A percentile compares a stretch with the other conserved stretches of the same genome.
phyloP scores from a whole-genome alignment of 2,888 invertebrate species.

The Colostygia pectinataria region DNA sequence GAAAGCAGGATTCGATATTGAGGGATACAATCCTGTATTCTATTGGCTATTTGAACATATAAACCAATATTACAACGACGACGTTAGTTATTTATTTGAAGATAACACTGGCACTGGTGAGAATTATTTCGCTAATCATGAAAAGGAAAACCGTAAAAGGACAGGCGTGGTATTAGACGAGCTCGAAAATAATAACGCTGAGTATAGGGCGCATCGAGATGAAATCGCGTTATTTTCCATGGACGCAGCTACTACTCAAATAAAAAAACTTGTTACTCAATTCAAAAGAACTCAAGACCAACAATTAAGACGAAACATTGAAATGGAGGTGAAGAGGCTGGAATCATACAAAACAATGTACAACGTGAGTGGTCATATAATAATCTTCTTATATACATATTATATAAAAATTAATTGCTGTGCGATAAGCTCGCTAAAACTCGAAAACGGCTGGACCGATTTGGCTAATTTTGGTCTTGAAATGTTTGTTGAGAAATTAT shows the following conservation, averaged over 20 bases:
- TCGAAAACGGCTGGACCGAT: too few species aligned
- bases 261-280: constrained; percentile 35
- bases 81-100: constrained; percentile 31
- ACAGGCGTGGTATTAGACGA: constrained; percentile 49
- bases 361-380: constrained; percentile 49
- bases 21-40: constrained; percentile 42
- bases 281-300: constrained; percentile 22
- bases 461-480: too few species aligned
- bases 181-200: constrained; percentile 16
- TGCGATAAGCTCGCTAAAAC: too few species aligned
- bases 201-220: constrained; percentile 19
- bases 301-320: constrained; percentile 11
- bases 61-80: constrained; percentile 26
- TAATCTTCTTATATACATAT: too few species aligned
- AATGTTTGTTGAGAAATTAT: too few species aligned
- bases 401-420: too few species aligned
- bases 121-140: constrained; percentile 32
- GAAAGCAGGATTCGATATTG: not conserved
- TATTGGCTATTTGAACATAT: constrained; percentile 58
- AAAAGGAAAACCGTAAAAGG: constrained; percentile 41
- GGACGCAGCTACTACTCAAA: constrained; percentile 33
- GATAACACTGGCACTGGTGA: constrained; percentile 28
- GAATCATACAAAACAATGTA: constrained; percentile 46
- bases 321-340: constrained; percentile 35
- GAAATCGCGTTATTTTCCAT: constrained; percentile 43